Percentiles rank a stretch among this genome's conserved stretches.
Evolutionary conservation across 2,888 invertebrate genomes (phyloP).

Genomic region (Rhabditoides inermis): DNA sequence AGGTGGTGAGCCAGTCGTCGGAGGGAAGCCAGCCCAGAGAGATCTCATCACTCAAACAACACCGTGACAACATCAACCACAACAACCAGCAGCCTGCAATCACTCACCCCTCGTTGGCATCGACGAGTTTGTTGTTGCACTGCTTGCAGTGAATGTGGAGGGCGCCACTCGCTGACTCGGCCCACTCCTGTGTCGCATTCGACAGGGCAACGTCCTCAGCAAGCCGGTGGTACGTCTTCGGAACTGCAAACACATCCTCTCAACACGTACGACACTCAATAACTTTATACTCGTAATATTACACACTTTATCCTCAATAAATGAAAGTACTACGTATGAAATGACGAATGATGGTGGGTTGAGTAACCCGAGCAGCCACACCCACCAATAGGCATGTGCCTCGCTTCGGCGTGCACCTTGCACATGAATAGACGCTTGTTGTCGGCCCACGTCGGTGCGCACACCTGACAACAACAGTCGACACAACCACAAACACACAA

Average conservation of each 20-base stretch:
- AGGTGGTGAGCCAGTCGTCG: constrained; percentile 38
- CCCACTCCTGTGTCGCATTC: constrained; percentile 4
- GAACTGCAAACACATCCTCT: constrained; percentile 16
- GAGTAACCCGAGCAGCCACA: too few relatives aligned
- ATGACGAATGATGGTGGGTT: too few relatives aligned
- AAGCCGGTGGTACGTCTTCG: constrained; percentile 30
- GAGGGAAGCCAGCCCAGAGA: constrained; percentile 19
- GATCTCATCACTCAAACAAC: not conserved
- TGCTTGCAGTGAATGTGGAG: constrained; percentile 3
- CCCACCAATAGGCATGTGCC: constrained; percentile 13
- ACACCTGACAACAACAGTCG: too few relatives aligned
- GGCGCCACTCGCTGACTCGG: not conserved
- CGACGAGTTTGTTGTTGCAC: constrained; percentile 7
- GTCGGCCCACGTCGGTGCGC: constrained; percentile 46
- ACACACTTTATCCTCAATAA: too few relatives aligned
- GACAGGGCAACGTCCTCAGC: constrained; percentile 24
- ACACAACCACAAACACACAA: too few relatives aligned
- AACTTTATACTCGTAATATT: too few relatives aligned
- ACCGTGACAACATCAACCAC: not conserved
- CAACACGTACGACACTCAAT: too few relatives aligned
- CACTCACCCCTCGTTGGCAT: constrained; percentile 7
- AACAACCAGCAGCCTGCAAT: not conserved
- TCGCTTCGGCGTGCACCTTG: constrained; percentile 29
- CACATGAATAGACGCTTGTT: constrained; percentile 37
- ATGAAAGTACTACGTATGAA: too few relatives aligned